Conservation (phyloP, 1,140 invertebrate genomes). For the Bradynema listronoti region DNA sequence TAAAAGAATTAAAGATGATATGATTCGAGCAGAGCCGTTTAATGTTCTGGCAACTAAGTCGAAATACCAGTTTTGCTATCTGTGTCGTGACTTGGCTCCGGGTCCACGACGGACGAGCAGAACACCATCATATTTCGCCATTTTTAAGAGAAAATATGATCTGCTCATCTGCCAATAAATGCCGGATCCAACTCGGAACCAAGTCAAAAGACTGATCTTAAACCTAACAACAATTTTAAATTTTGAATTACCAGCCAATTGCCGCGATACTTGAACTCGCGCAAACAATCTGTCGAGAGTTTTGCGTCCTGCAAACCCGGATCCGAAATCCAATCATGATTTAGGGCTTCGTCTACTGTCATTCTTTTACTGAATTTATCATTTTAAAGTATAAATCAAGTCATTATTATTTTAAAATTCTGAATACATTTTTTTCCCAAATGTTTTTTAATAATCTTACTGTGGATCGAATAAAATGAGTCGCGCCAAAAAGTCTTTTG, state of each 20-base stretch:
- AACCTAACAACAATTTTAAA: too few species aligned
- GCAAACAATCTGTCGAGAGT: conserved; percentile 52
- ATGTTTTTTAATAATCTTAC: conserved; percentile 26
- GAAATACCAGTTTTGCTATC: too few species aligned
- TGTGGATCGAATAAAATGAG: conserved; percentile 63
- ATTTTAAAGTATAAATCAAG: background rate
- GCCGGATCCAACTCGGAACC: too few species aligned
- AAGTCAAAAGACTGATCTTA: too few species aligned
- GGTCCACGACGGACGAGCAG: too few species aligned
- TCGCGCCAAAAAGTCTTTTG: conserved; percentile 77
- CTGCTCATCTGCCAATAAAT: too few species aligned
- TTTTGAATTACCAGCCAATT: conserved; percentile 56
- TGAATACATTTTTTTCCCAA: background rate
- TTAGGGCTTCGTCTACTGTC: conserved; percentile 58
- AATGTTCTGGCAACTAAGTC: too few species aligned
- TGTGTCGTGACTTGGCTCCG: too few species aligned
- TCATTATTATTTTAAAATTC: background rate
- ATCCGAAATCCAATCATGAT: conserved; percentile 60
- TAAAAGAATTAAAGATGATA: too few species aligned
- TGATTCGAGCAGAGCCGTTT: too few species aligned
- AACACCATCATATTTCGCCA: too few species aligned
- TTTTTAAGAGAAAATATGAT: too few species aligned
- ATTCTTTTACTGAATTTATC: conserved; percentile 55
- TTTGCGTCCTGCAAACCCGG: conserved; percentile 48
- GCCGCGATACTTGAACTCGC: conserved; percentile 58